Evolutionary conservation across 2,797 vertebrate species (phyloP).

Genomic region (Myotis planiceps): DNA sequence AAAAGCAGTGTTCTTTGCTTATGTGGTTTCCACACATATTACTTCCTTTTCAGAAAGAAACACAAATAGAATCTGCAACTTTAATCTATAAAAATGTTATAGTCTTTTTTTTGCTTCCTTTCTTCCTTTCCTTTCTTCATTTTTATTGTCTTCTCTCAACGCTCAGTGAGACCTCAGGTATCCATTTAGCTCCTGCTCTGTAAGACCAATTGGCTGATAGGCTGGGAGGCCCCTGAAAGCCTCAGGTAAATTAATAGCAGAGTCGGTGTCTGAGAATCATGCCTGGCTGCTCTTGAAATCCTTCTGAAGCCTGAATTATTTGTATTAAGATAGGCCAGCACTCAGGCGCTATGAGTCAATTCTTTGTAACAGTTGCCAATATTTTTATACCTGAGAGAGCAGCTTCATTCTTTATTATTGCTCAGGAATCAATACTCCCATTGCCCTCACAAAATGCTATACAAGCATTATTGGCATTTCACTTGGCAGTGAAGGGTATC

Average conservation of each 20-base stretch:
- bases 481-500: constrained; percentile 94
- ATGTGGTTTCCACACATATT: constrained; percentile 10
- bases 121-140: constrained; percentile 51
- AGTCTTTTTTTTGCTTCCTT: constrained; percentile 53
- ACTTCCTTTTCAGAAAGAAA: constrained; percentile 71
- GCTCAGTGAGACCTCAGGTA: constrained; percentile 84
- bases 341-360: constrained; percentile 88
- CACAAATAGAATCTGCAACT: constrained; percentile 47
- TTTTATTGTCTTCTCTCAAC: constrained; percentile 59
- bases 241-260: constrained; percentile 87
- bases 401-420: constrained; percentile 93
- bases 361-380: constrained; percentile 92
- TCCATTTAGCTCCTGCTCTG: constrained; percentile 82
- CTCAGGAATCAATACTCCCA: constrained; percentile 94
- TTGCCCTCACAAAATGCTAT: constrained; percentile 96
- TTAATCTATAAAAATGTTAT: constrained; percentile 78
- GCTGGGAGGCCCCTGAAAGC: constrained; percentile 83
- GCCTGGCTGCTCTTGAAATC: constrained; percentile 87
- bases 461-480: constrained; percentile 97
- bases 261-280: constrained; percentile 82
- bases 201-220: constrained; percentile 84
- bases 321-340: constrained; percentile 90
- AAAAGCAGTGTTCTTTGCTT: constrained; percentile 50
- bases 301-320: constrained; percentile 89
- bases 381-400: constrained; percentile 92